phyloP scores from a whole-genome alignment of 2,113 vertebrate genomes.

The Myrmecophaga tridactyla region DNA sequence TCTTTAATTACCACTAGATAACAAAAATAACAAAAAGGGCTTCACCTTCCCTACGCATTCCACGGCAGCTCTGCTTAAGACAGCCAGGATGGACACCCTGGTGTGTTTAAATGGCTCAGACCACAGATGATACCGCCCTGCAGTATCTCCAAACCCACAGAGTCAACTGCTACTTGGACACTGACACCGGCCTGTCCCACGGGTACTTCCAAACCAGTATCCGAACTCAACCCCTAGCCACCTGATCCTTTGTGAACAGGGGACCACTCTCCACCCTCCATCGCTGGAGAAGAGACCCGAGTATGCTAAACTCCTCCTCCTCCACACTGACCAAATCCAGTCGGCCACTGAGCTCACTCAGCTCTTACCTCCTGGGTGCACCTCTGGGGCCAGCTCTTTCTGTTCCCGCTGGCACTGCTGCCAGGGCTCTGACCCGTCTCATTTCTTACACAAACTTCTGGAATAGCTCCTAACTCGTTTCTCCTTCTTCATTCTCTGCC shows the following conservation, averaged over 20 bases:
- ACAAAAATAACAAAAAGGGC: not conserved
- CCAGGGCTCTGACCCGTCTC: not conserved
- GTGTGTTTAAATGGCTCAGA: not conserved
- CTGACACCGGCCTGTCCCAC: not conserved
- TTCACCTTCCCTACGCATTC: not conserved
- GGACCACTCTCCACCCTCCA: not conserved
- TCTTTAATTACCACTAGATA: slow-evolving; percentile 20
- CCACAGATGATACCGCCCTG: not conserved
- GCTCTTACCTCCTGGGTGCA: not conserved
- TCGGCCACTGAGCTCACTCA: fast-evolving
- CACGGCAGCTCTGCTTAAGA: not conserved
- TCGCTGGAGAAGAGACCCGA: not conserved
- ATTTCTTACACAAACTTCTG: not conserved
- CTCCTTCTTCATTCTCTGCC: not conserved
- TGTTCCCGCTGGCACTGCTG: not conserved
- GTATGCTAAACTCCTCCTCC: not conserved
- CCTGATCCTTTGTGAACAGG: not conserved
- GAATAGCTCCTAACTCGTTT: not conserved
- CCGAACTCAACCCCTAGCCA: not conserved
- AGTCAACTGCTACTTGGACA: not conserved
- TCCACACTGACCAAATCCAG: not conserved
- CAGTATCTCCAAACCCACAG: not conserved
- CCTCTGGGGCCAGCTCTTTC: not conserved
- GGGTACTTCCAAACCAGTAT: no score
- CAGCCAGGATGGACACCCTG: not conserved